Conservation (phyloP, 2,113 vertebrate species). For the Speoplatyrhinus poulsoni region DNA sequence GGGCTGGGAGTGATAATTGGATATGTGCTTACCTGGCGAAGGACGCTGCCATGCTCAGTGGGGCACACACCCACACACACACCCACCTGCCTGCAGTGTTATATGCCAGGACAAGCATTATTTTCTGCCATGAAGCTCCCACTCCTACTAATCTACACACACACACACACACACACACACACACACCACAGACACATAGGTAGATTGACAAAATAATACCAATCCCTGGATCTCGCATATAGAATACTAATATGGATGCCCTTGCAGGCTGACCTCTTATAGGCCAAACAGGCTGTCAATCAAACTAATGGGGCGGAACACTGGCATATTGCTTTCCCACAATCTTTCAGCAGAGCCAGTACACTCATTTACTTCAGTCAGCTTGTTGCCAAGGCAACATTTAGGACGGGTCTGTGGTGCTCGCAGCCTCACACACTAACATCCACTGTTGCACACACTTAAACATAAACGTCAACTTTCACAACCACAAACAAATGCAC, state of each 20-base stretch:
- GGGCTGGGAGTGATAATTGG: slow-evolving; percentile 69
- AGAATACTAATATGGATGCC: slow-evolving; percentile 74
- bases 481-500: background rate
- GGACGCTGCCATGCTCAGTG: slow-evolving; percentile 54
- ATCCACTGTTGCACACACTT: slow-evolving; percentile 16
- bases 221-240: slow-evolving; percentile 59
- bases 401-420: slow-evolving; percentile 64
- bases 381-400: slow-evolving; percentile 77
- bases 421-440: slow-evolving; percentile 22
- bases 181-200: slow-evolving; percentile 23
- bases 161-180: slow-evolving; percentile 27
- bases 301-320: slow-evolving; percentile 78
- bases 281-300: slow-evolving; percentile 75
- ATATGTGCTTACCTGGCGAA: slow-evolving; percentile 70
- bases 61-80: slow-evolving; percentile 24
- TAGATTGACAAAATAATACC: slow-evolving; percentile 69
- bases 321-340: slow-evolving; percentile 76
- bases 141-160: background rate
- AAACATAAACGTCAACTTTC: slow-evolving; percentile 22
- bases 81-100: slow-evolving; percentile 32
- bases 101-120: slow-evolving; percentile 16
- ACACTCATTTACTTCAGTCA: slow-evolving; percentile 76
- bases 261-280: slow-evolving; percentile 77
- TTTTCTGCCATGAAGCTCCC: background rate
- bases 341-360: slow-evolving; percentile 71